These are phyloP conservation scores for Aleiodes alternator DNA, from an alignment of 2,888 invertebrate species.

Conservation along the genomic window DNA sequence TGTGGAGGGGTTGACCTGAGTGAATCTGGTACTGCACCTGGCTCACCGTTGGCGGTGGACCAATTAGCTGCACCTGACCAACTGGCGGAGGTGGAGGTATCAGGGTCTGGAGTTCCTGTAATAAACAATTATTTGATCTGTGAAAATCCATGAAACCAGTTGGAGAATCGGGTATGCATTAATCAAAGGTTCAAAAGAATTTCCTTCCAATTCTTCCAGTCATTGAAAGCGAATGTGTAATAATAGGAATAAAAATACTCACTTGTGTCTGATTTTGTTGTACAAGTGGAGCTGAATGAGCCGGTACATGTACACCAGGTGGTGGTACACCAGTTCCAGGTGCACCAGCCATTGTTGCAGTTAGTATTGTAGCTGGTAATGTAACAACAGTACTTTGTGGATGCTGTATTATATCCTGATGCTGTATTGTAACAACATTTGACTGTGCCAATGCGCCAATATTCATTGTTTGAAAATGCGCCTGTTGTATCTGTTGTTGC, in stretches of 20 bases:
- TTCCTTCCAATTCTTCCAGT: too few species aligned
- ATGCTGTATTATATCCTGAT: conserved; percentile 74
- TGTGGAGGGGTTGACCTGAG: conserved; percentile 70
- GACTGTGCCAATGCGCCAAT: conserved; percentile 73
- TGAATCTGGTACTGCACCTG: conserved; percentile 74
- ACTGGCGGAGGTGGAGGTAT: conserved; percentile 71
- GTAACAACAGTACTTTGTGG: conserved; percentile 72
- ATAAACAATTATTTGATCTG: conserved; percentile 6
- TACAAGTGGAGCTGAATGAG: conserved; percentile 72
- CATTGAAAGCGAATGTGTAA: background rate
- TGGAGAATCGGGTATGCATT: background rate
- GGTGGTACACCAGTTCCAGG: conserved; percentile 70
- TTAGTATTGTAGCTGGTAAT: conserved; percentile 71
- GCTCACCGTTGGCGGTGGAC: conserved; percentile 72
- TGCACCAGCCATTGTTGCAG: conserved; percentile 71
- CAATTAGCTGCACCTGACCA: conserved; percentile 72
- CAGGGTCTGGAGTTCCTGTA: conserved; percentile 71
- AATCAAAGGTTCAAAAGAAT: too few species aligned
- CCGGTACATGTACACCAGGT: conserved; percentile 73
- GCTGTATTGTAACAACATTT: conserved; percentile 74
- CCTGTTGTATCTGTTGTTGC: conserved; percentile 71
- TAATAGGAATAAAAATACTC: conserved; percentile 16
- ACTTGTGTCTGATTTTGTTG: conserved; percentile 72
- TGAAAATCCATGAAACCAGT: background rate
- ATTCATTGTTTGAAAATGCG: conserved; percentile 74